phyloP scores from a whole-genome alignment of 2,888 invertebrate genomes.

The Crossocerus cetratus region DNA sequence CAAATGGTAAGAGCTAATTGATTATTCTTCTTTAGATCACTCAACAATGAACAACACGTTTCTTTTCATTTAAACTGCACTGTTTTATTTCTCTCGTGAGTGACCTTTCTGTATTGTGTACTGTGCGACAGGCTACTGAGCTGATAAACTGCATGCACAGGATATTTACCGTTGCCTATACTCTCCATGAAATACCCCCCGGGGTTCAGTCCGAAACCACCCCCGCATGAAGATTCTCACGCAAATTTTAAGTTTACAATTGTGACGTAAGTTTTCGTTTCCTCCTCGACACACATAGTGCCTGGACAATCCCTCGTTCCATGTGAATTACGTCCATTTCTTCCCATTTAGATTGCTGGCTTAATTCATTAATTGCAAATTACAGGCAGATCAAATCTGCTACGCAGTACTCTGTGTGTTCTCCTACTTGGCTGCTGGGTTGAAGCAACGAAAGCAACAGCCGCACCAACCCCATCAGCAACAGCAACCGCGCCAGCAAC shows the following conservation, averaged over 20 bases:
- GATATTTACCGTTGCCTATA: constrained; percentile 86
- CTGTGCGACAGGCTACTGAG: constrained; percentile 83
- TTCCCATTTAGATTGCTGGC: no score
- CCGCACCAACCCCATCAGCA: constrained; percentile 64
- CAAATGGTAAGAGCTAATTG: constrained; percentile 90
- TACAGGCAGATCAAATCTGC: constrained; percentile 98
- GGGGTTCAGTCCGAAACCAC: constrained; percentile 62
- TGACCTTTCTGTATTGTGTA: constrained; percentile 34
- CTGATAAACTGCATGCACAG: constrained; percentile 88
- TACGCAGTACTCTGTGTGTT: constrained; percentile 99
- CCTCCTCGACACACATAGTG: neutral
- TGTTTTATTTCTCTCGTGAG: neutral
- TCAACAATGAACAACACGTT: neutral
- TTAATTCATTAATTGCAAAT: constrained; percentile 32
- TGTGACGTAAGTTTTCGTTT: constrained; percentile 60
- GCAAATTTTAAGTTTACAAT: constrained; percentile 56
- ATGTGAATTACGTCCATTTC: no score
- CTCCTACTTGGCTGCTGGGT: constrained; percentile 97
- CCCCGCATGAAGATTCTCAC: constrained; percentile 66
- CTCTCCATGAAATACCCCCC: constrained; percentile 73
- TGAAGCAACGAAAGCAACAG: constrained; percentile 81
- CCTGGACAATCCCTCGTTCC: no score
- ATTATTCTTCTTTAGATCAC: no score
- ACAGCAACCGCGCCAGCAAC: constrained; percentile 50
- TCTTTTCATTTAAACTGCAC: no score